Evolutionary conservation across 2,888 invertebrate species (phyloP), one percentile per base, ranked within the genome.

Genomic region (Panzeria rudis): DNA sequence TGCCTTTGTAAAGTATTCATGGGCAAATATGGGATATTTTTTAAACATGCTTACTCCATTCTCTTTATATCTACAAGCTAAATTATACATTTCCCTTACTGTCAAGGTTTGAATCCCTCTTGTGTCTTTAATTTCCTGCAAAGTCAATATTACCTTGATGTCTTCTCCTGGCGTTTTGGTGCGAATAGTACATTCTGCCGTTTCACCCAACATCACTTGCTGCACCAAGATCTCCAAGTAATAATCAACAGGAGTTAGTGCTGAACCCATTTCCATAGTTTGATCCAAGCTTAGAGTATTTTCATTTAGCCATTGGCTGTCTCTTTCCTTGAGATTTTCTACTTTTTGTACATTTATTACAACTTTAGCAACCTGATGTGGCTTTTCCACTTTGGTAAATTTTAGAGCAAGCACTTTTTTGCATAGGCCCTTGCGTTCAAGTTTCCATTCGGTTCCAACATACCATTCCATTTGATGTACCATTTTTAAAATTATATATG

Each of bases 1-100:
- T 1, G 96, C 95, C 91, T 95, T 95, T 85, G 94, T 94, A 90
- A 97, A 98, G 88, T 95, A 94, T 84, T 94, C 92, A 88, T 96
- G 97, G 0, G 97, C 96, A 90, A 96, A 96, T 11, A 93, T 92
- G 71, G 95, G 94, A 84, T 94, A 94, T 1, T 93, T 90, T 89
- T 95, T 95, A 86, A 96, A 96, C 84, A 97, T 93, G 38, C 93
- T 91, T 0, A 96, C 95, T 1, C 94, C 94, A 82, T 92, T 92
- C 41, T 92, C 90, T 87, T 94, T 94, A 77, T 93, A 93, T 9
- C 90, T 90, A 23, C 90, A 86, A 0, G 94, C 93, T 84, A 93
- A 87, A 8, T 90, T 87, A 81, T 91, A 92, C 86, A 93, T 93
- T 86, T 93, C 91, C 2, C 87, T 81, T 0, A 93, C 92, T 32